phyloP scores from a whole-genome alignment of 2,113 vertebrate genomes.

The Grus americana region DNA sequence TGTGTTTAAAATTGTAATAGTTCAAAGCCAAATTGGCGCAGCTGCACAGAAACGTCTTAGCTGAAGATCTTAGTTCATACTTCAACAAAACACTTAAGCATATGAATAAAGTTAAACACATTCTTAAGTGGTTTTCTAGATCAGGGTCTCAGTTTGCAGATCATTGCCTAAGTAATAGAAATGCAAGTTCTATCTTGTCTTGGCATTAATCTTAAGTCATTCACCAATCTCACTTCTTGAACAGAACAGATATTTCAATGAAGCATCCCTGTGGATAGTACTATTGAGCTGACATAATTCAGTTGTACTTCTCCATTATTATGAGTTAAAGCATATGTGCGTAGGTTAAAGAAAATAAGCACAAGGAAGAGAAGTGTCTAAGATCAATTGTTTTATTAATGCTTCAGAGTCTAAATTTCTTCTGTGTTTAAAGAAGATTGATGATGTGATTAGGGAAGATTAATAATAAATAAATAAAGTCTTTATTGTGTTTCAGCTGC shows the following conservation, averaged over 20 bases:
- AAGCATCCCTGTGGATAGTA: neutral
- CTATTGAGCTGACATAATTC: neutral
- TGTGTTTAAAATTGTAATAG: neutral
- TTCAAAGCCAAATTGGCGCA: neutral
- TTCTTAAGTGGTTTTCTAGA: conserved; percentile 4
- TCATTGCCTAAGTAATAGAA: neutral
- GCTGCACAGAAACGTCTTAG: neutral
- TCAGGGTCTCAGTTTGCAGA: neutral
- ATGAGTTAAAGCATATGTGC: neutral
- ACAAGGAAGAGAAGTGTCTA: neutral
- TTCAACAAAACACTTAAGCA: neutral
- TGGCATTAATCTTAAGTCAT: neutral
- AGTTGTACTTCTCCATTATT: neutral
- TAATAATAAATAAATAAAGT: neutral
- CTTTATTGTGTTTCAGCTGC: neutral
- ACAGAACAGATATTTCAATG: neutral
- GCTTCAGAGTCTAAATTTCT: neutral
- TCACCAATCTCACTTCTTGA: neutral
- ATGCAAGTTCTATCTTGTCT: neutral
- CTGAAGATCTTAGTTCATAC: neutral
- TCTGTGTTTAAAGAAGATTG: neutral
- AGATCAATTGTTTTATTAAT: neutral
- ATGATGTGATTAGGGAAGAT: neutral
- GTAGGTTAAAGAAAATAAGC: neutral
- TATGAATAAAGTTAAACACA: neutral